Conservation (phyloP, 2,888 invertebrate genomes). For the Timandra comae region DNA sequence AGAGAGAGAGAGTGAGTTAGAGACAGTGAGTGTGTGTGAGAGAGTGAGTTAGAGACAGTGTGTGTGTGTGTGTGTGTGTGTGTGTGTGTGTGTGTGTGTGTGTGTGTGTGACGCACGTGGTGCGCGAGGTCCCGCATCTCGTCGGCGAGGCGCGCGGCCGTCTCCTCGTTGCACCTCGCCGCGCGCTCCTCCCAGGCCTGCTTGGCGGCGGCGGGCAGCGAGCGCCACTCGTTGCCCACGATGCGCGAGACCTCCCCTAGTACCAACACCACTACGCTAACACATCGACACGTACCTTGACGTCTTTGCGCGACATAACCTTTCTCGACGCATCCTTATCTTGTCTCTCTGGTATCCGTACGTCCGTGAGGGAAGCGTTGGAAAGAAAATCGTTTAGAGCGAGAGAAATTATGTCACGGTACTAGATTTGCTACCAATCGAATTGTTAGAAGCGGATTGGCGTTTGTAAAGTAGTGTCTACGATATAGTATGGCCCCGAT, state of each 20-base stretch:
- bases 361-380: constrained; percentile 17
- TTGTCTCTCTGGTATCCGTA: constrained; percentile 13
- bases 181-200: constrained; percentile 97
- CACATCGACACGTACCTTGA: constrained; percentile 19
- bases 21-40: no score
- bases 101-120: constrained; percentile 3
- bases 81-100: no score
- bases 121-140: constrained; percentile 65
- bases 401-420: constrained; percentile 26
- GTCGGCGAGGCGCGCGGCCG: constrained; percentile 79
- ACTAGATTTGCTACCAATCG: no score
- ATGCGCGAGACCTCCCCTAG: constrained; percentile 82
- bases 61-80: no score
- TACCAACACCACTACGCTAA: constrained; percentile 2
- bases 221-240: constrained; percentile 94
- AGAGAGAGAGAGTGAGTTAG: no score
- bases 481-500: no score
- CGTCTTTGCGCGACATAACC: constrained; percentile 23
- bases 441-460: no score
- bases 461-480: no score
- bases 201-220: constrained; percentile 90
- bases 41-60: no score
- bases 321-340: constrained; percentile 21
- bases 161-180: constrained; percentile 91
- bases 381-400: constrained; percentile 15